Conservation (phyloP, 1,140 invertebrate species). For the Babylonia areolata region DNA sequence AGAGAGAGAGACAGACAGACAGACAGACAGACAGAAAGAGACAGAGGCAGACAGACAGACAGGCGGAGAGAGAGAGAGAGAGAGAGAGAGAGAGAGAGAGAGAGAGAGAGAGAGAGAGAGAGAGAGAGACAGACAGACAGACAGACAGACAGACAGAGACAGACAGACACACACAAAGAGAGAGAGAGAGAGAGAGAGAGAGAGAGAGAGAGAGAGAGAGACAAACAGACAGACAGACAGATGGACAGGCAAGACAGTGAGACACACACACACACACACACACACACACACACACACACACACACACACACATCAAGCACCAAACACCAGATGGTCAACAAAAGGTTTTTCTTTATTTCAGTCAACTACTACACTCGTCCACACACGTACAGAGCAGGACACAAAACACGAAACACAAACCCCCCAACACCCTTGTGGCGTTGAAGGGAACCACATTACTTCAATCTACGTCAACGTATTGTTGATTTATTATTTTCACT, state of each 20-base stretch:
- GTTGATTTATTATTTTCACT: too few relatives aligned
- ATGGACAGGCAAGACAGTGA: too few relatives aligned
- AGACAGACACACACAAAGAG: not conserved
- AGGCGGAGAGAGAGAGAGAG: not conserved
- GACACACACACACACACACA: slow-evolving; percentile 9
- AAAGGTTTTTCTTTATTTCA: too few relatives aligned
- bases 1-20: not conserved
- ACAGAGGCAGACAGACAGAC: not conserved
- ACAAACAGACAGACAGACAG: not conserved
- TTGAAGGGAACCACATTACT: too few relatives aligned
- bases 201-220: not conserved
- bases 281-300: slow-evolving; percentile 3
- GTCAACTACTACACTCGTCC: too few relatives aligned
- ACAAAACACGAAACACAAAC: too few relatives aligned
- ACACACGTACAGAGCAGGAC: too few relatives aligned
- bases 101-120: not conserved
- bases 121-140: not conserved
- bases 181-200: not conserved
- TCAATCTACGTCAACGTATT: too few relatives aligned
- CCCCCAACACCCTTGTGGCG: too few relatives aligned
- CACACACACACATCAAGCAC: not conserved
- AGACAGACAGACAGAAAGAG: not conserved
- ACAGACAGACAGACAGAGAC: not conserved
- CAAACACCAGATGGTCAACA: too few relatives aligned
- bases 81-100: not conserved